Base-by-base conservation (phyloP, 2,797 vertebrate genomes). In the Rachycentron canadum region DNA sequence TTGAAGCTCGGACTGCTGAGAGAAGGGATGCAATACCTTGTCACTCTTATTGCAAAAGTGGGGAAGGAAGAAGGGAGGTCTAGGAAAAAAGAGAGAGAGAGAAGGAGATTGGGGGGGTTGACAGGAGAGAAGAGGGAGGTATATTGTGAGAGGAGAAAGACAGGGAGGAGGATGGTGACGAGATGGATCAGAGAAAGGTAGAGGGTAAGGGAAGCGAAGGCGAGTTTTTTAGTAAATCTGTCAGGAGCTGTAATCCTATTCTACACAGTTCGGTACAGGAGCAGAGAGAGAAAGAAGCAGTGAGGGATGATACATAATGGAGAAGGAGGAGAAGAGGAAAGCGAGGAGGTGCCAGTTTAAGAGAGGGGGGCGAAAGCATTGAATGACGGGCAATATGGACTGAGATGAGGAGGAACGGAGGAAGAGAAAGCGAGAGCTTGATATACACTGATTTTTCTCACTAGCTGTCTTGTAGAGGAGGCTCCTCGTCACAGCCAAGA, bases 11-110 rank as follows among this genome's bases (percentile, higher is more conserved):
- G 85, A 89, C 85, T 69, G 80, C 84, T 58, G 83, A 84, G 79
- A 67, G 13, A 69, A 79, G 84, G 89, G 90, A 93, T 91, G 81
- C 87, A 91, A 90, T 91, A 89, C 91, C 90, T 90, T 91, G 91
- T 92, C 89, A 89, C 69, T 91, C 85, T 90, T 86, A 84, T 83
- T 81, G 85, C 74, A 41, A 52, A n/a, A 67, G 32, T 19, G 32
- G 50, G 30, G 43, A 45, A 14, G 23, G 30, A 19, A 26, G 40
- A 10, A 16, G 34, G 12, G 49, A 28, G 14, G 14, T 21, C 3
- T 34, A 23, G 21, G 61, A 74, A 34, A 59, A 34, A 64, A 74
- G 28, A 60, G 28, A 49, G 12, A 26, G 7, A 49, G 38, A 11
- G 21, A 40, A 56, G 6, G 43, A 32, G 32, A 7, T 7, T 32